Percentiles rank a stretch among this genome's conserved stretches.
Evolutionary conservation across 2,888 invertebrate species (phyloP).

Genomic region (Hirtodrosophila alboralis): DNA sequence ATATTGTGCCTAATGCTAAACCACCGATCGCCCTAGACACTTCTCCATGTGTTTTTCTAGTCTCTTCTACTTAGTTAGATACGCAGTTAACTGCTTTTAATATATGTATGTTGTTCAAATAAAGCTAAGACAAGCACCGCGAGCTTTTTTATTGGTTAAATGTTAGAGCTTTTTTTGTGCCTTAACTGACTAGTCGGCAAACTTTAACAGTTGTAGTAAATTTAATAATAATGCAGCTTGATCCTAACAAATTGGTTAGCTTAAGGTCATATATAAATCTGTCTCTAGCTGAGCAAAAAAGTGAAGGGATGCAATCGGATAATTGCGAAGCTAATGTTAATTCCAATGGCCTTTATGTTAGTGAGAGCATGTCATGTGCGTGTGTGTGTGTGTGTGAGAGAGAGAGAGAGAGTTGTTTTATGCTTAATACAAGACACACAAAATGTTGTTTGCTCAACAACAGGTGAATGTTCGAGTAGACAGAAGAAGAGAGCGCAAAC

Average conservation of each 20-base stretch:
- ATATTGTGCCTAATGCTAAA: no score
- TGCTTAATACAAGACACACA: slow-evolving; percentile 61
- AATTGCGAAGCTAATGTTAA: slow-evolving; percentile 39
- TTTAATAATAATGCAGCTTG: slow-evolving; percentile 10
- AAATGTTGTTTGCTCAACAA: slow-evolving; percentile 37
- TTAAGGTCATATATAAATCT: slow-evolving; percentile 36
- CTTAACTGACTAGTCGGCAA: neutral
- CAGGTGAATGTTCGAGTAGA: slow-evolving; percentile 70
- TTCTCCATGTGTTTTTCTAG: no score
- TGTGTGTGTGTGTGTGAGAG: slow-evolving; percentile 4
- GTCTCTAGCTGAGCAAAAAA: slow-evolving; percentile 46
- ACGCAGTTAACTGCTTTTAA: neutral
- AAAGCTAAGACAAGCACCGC: slow-evolving; percentile 42
- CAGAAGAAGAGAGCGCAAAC: slow-evolving; percentile 37
- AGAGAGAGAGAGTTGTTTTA: slow-evolving; percentile 29
- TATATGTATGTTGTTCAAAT: neutral
- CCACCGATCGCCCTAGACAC: no score
- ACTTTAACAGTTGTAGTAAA: slow-evolving; percentile 1
- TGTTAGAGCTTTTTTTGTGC: slow-evolving; percentile 26
- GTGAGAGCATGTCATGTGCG: no score
- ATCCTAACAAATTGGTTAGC: slow-evolving; percentile 39
- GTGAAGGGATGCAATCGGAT: slow-evolving; percentile 69
- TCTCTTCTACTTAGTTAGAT: slow-evolving; percentile 2
- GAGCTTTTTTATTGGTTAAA: slow-evolving; percentile 21
- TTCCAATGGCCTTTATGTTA: slow-evolving; percentile 57